Percentiles rank a stretch among this genome's conserved stretches.
Evolutionary conservation across 2,797 vertebrate species (phyloP).

Genomic region (Falco berigora): DNA sequence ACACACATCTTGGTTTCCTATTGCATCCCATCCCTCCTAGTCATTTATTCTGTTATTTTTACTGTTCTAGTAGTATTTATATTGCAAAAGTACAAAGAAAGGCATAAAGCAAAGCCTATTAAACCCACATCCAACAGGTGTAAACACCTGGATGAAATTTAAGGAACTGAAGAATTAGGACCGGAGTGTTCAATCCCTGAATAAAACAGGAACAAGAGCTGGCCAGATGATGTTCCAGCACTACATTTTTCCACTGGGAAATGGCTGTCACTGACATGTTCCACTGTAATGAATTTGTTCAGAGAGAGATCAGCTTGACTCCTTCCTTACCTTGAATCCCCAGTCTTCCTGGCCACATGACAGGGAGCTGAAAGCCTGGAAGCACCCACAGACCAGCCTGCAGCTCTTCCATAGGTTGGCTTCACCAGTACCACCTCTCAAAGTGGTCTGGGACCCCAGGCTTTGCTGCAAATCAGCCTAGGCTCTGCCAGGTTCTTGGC

Average conservation of each 20-base stretch:
- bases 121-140: not conserved
- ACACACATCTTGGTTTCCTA: not conserved
- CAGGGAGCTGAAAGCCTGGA: not conserved
- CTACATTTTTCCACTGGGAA: not conserved
- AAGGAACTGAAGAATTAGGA: not conserved
- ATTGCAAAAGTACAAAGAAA: not conserved
- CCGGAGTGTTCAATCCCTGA: not conserved
- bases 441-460: not conserved
- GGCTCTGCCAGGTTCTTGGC: not conserved
- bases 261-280: not conserved
- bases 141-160: not conserved
- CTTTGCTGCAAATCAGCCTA: not conserved
- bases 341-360: not conserved
- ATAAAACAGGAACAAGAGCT: slow-evolving; percentile 10
- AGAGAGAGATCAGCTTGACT: not conserved
- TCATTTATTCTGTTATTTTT: not conserved
- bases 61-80: not conserved
- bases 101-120: not conserved
- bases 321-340: not conserved
- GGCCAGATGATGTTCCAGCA: not conserved
- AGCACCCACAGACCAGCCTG: not conserved
- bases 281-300: not conserved
- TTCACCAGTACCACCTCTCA: not conserved
- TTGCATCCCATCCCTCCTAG: not conserved
- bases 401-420: not conserved